These are phyloP conservation scores for Neria commutata DNA, from an alignment of 2,888 invertebrate genomes.

Conservation along the genomic window DNA sequence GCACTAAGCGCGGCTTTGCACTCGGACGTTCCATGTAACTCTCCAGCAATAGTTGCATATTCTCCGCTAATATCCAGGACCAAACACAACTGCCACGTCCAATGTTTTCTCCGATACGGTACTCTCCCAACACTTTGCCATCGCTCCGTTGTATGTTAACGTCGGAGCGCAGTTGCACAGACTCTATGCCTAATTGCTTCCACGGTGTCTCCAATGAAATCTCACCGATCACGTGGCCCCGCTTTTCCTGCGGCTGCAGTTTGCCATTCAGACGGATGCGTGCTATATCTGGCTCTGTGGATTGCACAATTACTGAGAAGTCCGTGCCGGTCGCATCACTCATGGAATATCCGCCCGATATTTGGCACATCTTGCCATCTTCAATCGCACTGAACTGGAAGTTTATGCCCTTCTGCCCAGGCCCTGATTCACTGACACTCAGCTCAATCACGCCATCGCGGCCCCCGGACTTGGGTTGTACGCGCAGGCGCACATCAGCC, in stretches of 20 bases:
- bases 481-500: slow-evolving; percentile 58
- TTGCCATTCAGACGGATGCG: slow-evolving; percentile 54
- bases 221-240: slow-evolving; percentile 41
- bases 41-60: slow-evolving; percentile 63
- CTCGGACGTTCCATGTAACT: slow-evolving; percentile 61
- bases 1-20: slow-evolving; percentile 60
- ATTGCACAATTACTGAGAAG: slow-evolving; percentile 55
- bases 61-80: slow-evolving; percentile 65
- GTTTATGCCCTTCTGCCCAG: slow-evolving; percentile 44
- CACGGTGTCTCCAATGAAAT: slow-evolving; percentile 57
- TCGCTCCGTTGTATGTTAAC: slow-evolving; percentile 42
- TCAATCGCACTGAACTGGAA: slow-evolving; percentile 58
- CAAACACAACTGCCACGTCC: slow-evolving; percentile 64
- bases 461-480: slow-evolving; percentile 61
- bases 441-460: slow-evolving; percentile 57
- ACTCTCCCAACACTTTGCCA: slow-evolving; percentile 56
- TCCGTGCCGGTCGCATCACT: slow-evolving; percentile 61
- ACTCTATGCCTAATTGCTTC: slow-evolving; percentile 56
- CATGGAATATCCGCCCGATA: slow-evolving; percentile 58
- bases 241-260: slow-evolving; percentile 35
- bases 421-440: slow-evolving; percentile 44
- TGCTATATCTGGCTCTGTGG: slow-evolving; percentile 53
- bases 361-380: slow-evolving; percentile 62
- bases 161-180: slow-evolving; percentile 48
- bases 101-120: slow-evolving; percentile 60